phyloP scores from a whole-genome alignment of 2,797 vertebrate genomes.

The Micropoecilia bifurca region DNA sequence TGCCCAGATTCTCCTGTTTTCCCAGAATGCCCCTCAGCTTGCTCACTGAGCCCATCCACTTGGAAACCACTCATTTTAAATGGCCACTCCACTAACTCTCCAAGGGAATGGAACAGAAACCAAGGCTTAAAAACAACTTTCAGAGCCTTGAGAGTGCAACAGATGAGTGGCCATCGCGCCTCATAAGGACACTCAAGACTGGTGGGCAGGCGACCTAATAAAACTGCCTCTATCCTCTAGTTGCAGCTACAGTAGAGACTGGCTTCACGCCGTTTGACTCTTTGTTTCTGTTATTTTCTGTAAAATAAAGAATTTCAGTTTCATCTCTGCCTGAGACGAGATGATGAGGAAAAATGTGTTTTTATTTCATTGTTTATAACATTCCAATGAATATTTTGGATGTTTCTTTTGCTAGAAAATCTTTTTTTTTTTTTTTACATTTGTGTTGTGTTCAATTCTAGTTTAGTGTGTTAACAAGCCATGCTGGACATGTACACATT shows the following conservation, averaged over 20 bases:
- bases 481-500: constrained; percentile 89
- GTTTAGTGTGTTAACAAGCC: constrained; percentile 87
- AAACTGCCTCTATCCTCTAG: constrained; percentile 35
- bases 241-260: constrained; percentile 51
- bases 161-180: constrained; percentile 17
- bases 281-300: constrained; percentile 37
- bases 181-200: constrained; percentile 17
- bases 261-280: constrained; percentile 7
- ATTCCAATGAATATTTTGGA: constrained; percentile 73
- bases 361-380: constrained; percentile 76
- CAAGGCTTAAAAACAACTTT: constrained; percentile 37
- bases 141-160: background rate
- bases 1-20: constrained; percentile 23
- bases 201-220: constrained; percentile 24
- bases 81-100: constrained; percentile 32
- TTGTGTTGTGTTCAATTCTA: constrained; percentile 84
- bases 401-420: constrained; percentile 72
- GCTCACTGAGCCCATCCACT: constrained; percentile 49
- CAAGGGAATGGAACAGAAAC: constrained; percentile 6
- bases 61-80: constrained; percentile 64
- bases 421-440: constrained; percentile 78
- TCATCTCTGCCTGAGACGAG: constrained; percentile 34
- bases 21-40: constrained; percentile 60
- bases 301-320: constrained; percentile 10
- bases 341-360: constrained; percentile 29